Evolutionary conservation across 2,797 vertebrate species (phyloP), one percentile per base, ranked within the genome.

Genomic region (Eulemur coronatus): DNA sequence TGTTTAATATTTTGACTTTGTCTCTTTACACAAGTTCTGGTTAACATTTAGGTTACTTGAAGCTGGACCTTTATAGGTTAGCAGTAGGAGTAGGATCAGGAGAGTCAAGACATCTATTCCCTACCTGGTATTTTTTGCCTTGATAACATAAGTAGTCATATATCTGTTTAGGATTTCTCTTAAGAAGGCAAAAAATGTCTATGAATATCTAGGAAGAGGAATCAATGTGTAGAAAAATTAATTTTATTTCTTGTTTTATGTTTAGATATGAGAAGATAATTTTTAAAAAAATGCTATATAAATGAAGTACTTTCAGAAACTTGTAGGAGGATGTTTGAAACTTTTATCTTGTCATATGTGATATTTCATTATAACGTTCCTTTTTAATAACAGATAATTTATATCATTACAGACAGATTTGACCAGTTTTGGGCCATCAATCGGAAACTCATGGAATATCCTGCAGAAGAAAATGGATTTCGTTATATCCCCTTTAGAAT

Each of bases 391-490:
- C 12, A 46, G 81, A 75, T 94, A 89, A 92, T 98, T 98, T 97
- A 84, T 95, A 86, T 95, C 69, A 90, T 98, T 98, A 90, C 98
- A 99, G 99, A 99, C 98, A 99, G 99, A 98, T 99, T 99, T 97
- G 99, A 99, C 98, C 99, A 99, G 97, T 99, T 99, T 99, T 99
- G 99, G 99, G 99, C 99, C 96, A 99, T 99, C 98, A 99, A 99
- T 98, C 99, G 99, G 97, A 99, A 99, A 98, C 99, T 99, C 97
- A 99, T 99, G 99, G 99, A 99, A 89, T 99, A 99, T 98, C 98
- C 99, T 59, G 98, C 99, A 10, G 99, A 99, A 98, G 99, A 99
- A 48, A 99, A 98, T 91, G 99, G 99, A 98, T 99, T 99, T 98
- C 99, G 99, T 97, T 99, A 99, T 98, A 99, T 99, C 96, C 99